Evolutionary conservation across 2,888 invertebrate species (phyloP).

Genomic region (Petrophora chlorosata): DNA sequence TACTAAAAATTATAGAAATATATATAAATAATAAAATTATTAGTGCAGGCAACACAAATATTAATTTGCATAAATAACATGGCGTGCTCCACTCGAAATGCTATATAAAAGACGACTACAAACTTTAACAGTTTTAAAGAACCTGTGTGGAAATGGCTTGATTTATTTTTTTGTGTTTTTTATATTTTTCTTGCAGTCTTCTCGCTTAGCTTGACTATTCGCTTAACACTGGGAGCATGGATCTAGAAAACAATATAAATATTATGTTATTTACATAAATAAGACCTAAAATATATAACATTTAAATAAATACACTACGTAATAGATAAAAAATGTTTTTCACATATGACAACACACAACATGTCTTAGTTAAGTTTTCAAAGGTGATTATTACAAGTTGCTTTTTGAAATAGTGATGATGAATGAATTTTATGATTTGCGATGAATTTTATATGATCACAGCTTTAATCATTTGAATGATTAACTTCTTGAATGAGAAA

Average conservation of each 20-base stretch:
- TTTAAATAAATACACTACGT: slow-evolving; percentile 1
- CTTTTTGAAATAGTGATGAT: no score
- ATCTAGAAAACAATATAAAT: slow-evolving; percentile 80
- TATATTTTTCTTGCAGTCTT: slow-evolving; percentile 76
- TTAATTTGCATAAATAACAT: slow-evolving; percentile 10
- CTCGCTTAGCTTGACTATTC: slow-evolving; percentile 86
- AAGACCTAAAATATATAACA: background rate
- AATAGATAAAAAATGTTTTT: background rate
- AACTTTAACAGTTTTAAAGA: slow-evolving; percentile 65
- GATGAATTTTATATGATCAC: no score
- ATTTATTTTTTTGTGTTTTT: slow-evolving; percentile 45
- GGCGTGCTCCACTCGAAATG: slow-evolving; percentile 33
- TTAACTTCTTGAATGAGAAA: no score
- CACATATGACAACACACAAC: background rate
- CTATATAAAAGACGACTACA: slow-evolving; percentile 51
- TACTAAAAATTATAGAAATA: no score
- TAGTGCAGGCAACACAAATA: slow-evolving; percentile 2
- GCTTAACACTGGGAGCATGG: slow-evolving; percentile 92
- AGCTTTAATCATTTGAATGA: no score
- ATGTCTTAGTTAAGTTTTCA: no score
- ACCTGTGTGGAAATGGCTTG: slow-evolving; percentile 69
- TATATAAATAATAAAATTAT: no score
- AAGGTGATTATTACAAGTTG: no score
- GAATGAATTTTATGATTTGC: no score
- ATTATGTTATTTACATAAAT: slow-evolving; percentile 12